Evolutionary conservation across 1,140 invertebrate species (phyloP).

Genomic region (Brachionus asplanchnoidis): DNA sequence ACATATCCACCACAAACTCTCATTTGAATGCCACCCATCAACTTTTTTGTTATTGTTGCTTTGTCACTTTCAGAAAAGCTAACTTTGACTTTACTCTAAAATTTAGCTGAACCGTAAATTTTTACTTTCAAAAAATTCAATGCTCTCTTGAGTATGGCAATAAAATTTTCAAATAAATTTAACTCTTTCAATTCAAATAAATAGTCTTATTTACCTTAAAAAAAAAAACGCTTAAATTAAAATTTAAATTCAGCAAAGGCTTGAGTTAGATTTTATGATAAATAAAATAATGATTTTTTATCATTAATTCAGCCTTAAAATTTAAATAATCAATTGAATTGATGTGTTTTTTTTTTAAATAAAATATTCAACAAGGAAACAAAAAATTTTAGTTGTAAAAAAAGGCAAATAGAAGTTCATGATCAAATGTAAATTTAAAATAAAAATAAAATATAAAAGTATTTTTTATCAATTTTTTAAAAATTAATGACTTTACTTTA

Average conservation of each 20-base stretch:
- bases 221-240: neutral
- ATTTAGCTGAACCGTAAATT: neutral
- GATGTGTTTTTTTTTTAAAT: too few species aligned
- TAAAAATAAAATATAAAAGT: too few species aligned
- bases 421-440: too few species aligned
- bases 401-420: too few species aligned
- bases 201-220: neutral
- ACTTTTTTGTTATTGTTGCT: neutral
- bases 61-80: neutral
- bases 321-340: too few species aligned
- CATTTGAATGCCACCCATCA: neutral
- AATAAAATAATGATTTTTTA: too few species aligned
- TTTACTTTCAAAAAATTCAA: neutral
- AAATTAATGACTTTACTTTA: too few species aligned
- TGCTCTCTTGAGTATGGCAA: neutral
- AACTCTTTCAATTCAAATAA: neutral
- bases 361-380: too few species aligned
- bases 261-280: too few species aligned
- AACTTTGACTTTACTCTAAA: neutral
- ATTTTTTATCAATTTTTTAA: too few species aligned
- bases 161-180: neutral
- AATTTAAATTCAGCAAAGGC: neutral
- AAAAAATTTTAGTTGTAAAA: too few species aligned
- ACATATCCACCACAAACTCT: neutral
- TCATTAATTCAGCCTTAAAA: too few species aligned